phyloP scores from a whole-genome alignment of 2,113 vertebrate species.

The Notothenia coriiceps region DNA sequence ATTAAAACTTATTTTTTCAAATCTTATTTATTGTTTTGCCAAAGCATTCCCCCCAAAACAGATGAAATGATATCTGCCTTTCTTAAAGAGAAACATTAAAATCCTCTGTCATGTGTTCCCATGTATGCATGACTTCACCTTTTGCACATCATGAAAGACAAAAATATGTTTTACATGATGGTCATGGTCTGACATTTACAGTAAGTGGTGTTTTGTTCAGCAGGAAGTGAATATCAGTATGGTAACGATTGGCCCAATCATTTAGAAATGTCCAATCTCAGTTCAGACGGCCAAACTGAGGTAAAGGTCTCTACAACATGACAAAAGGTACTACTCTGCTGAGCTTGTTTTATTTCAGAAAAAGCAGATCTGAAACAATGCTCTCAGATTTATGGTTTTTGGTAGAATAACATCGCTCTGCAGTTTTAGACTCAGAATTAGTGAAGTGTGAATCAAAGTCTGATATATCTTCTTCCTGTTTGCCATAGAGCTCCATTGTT shows the following conservation, averaged over 20 bases:
- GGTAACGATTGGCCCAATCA: slow-evolving; percentile 10
- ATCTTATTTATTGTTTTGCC: not conserved
- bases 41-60: not conserved
- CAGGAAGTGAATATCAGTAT: not conserved
- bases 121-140: not conserved
- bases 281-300: no score
- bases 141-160: not conserved
- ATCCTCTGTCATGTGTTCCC: not conserved
- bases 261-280: slow-evolving; percentile 6
- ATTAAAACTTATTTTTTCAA: slow-evolving; percentile 8
- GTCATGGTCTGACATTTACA: not conserved
- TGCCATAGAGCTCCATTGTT: not conserved
- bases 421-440: not conserved
- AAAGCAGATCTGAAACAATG: not conserved
- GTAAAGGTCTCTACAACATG: not conserved
- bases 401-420: not conserved
- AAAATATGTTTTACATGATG: not conserved
- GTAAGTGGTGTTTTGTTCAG: slow-evolving; percentile 4
- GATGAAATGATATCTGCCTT: not conserved
- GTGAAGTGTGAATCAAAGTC: not conserved
- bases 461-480: not conserved
- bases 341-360: not conserved
- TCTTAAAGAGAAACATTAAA: not conserved
- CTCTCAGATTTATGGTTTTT: not conserved
- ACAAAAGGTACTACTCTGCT: not conserved